Percentiles rank a stretch among this genome's conserved stretches.
phyloP scores from a whole-genome alignment of 2,888 invertebrate genomes.

The Anagyrus pseudococci region DNA sequence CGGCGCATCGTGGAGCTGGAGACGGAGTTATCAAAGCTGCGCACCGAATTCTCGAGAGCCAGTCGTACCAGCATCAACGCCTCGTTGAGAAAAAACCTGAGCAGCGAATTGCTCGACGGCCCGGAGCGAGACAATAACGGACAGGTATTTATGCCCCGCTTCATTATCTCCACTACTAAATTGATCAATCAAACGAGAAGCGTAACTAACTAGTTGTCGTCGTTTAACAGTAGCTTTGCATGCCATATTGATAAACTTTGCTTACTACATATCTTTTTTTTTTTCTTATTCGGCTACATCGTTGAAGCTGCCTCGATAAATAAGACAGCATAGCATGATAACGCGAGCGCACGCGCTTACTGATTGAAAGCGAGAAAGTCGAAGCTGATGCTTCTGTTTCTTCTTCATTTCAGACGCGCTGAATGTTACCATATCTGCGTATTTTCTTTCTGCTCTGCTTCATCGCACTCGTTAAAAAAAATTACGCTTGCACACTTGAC shows the following conservation, averaged over 20 bases:
- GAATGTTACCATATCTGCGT: conserved; percentile 43
- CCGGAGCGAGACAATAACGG: conserved; percentile 52
- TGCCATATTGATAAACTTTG: conserved; percentile 1
- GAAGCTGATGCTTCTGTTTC: conserved; percentile 40
- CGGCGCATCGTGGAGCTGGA: conserved; percentile 52
- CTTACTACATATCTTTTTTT: not conserved
- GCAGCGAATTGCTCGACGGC: conserved; percentile 46
- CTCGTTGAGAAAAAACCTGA: conserved; percentile 44
- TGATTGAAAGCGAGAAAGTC: conserved; percentile 1
- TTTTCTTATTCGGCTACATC: no score
- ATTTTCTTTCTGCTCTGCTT: conserved; percentile 42
- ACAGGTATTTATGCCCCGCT: conserved; percentile 51
- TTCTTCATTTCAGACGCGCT: conserved; percentile 51
- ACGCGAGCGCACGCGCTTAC: not conserved
- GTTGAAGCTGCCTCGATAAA: no score
- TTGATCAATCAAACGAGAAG: not conserved
- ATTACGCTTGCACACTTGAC: conserved; percentile 44
- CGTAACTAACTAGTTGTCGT: conserved; percentile 1
- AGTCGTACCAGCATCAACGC: conserved; percentile 35
- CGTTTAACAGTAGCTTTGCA: not conserved
- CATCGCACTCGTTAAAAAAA: conserved; percentile 34
- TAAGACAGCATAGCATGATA: no score
- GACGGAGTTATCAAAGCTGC: conserved; percentile 44
- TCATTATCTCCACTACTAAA: not conserved
- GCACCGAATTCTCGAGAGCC: conserved; percentile 38